These are phyloP conservation scores for Centruroides vittatus DNA, from an alignment of 1,140 invertebrate species.

Conservation along the genomic window DNA sequence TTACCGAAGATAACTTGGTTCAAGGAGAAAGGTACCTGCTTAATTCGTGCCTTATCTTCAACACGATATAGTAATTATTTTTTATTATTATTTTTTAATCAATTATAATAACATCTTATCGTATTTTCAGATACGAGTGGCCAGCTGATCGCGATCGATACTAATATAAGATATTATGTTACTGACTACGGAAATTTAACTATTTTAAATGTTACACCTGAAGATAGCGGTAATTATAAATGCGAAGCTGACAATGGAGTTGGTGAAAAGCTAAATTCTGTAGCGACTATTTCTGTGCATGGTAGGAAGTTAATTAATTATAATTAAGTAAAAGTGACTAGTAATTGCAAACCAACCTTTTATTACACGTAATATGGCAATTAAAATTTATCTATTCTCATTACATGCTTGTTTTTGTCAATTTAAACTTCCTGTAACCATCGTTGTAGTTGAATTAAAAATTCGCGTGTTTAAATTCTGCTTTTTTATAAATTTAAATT, in stretches of 20 bases:
- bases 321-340: too few species aligned
- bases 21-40: conserved; percentile 2
- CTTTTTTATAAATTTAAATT: too few species aligned
- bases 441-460: too few species aligned
- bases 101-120: too few species aligned
- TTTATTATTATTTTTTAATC: too few species aligned
- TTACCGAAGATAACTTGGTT: conserved; percentile 78
- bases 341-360: too few species aligned
- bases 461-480: too few species aligned
- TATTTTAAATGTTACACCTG: neutral
- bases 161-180: neutral
- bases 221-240: neutral
- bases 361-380: too few species aligned
- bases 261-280: neutral
- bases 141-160: neutral
- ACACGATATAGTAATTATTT: too few species aligned
- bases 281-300: neutral
- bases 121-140: neutral
- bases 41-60: neutral
- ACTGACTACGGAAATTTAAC: neutral
- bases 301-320: neutral
- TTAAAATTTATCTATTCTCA: too few species aligned
- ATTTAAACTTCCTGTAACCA: too few species aligned
- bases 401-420: too few species aligned
- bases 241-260: neutral